phyloP scores from a whole-genome alignment of 1,140 invertebrate genomes.

The Brachionus manjavacas region DNA sequence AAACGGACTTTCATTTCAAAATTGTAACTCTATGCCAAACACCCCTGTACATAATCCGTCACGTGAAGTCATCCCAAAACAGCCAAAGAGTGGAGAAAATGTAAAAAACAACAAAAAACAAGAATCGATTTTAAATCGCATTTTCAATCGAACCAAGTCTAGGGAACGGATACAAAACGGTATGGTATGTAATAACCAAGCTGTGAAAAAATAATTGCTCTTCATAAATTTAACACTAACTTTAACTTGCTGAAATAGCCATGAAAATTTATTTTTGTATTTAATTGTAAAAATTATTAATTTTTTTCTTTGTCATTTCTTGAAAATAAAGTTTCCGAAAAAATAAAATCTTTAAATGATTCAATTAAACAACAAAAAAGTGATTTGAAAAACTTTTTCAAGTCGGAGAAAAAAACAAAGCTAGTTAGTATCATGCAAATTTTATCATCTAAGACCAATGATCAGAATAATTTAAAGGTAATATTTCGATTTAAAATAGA shows the following conservation, averaged over 20 bases:
- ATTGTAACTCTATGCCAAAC: background rate
- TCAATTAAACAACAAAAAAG: background rate
- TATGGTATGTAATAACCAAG: background rate
- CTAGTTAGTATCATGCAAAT: background rate
- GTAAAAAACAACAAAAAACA: background rate
- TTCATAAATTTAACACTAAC: background rate
- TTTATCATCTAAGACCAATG: background rate
- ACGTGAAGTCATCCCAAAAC: background rate
- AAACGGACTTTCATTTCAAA: background rate
- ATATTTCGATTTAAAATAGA: background rate
- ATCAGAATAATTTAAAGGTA: background rate
- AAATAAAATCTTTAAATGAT: slow-evolving; percentile 23
- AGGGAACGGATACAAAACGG: slow-evolving; percentile 3
- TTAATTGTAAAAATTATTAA: background rate
- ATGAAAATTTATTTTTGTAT: background rate
- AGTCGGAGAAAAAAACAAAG: background rate
- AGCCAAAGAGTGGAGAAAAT: background rate
- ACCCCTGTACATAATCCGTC: background rate
- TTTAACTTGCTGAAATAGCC: background rate
- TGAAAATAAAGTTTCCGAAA: slow-evolving; percentile 20
- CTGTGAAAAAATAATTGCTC: background rate
- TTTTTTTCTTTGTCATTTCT: background rate
- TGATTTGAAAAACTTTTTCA: background rate
- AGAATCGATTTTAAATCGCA: slow-evolving; percentile 11
- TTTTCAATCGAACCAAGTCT: slow-evolving; percentile 16